These are phyloP conservation scores for Synaphobranchus kaupii DNA, from an alignment of 2,797 vertebrate genomes.

Conservation along the genomic window DNA sequence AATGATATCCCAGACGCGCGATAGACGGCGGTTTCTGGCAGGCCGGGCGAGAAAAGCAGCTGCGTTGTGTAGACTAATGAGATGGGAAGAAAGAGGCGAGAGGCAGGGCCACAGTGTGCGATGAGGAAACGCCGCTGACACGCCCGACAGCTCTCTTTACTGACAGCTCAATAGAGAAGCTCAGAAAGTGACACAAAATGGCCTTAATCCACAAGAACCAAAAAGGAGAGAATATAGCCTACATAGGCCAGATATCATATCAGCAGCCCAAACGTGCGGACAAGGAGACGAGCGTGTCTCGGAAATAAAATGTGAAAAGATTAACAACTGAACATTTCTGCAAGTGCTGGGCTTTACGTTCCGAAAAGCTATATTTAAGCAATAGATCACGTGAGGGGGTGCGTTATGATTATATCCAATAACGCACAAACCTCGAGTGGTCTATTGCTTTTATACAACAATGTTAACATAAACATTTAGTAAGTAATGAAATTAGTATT, in stretches of 20 bases:
- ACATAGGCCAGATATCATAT: not conserved
- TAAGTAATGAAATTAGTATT: too few species aligned
- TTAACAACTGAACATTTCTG: not conserved
- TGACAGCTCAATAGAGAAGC: constrained; percentile 64
- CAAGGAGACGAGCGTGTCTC: not conserved
- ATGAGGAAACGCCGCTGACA: constrained; percentile 49
- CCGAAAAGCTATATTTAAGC: not conserved
- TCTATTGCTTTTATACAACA: too few species aligned
- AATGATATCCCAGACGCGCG: constrained; percentile 70
- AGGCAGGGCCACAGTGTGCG: constrained; percentile 62
- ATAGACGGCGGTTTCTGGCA: constrained; percentile 74
- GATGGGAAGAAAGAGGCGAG: constrained; percentile 71
- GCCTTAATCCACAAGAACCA: not conserved
- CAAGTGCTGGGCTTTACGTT: not conserved
- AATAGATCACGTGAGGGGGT: too few species aligned
- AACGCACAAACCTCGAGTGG: too few species aligned
- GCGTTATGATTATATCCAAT: too few species aligned
- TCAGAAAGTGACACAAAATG: constrained; percentile 36
- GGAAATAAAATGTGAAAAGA: not conserved
- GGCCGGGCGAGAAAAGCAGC: constrained; percentile 68
- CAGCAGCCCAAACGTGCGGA: not conserved
- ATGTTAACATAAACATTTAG: too few species aligned
- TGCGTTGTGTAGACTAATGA: constrained; percentile 80
- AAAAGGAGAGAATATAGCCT: not conserved
- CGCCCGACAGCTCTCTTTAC: constrained; percentile 54